Evolutionary conservation across 2,797 vertebrate genomes (phyloP), one percentile per base, ranked within the genome.

Genomic region (Pogonophryne albipinna): DNA sequence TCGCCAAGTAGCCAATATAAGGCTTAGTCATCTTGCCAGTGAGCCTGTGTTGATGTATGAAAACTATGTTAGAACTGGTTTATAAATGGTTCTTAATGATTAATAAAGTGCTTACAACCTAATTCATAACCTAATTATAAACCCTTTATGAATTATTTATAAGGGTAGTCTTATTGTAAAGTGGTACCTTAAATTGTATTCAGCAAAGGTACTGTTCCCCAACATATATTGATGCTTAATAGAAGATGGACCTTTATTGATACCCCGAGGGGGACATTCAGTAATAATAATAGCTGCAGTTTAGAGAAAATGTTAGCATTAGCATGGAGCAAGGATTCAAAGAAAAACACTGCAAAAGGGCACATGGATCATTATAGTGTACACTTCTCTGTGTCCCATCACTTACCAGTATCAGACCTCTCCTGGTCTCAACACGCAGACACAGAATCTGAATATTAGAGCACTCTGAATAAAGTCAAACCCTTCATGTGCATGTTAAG

Each of bases 371-470:
- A 67, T 49, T 76, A 71, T 31, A 44, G 27, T 27, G 23, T 66
- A 41, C 10, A 45, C 16, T 15, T 59, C 10, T 65, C 0, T 27
- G 23, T 55, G 55, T 61, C 12, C 69, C 10, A 14, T 69, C 16
- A 56, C 17, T 50, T 0, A 9, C 49, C 19, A 72, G 44, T 42
- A 51, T 60, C 60, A 57, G 53, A 60, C 47, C n/a, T 58, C 45
- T 50, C 23, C 64, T 76, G 20, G 20, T 61, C 56, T 86, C 50
- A 42, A 66, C 62, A 45, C 74, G 78, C 80, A 62, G 63, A 70
- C 59, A 65, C 51, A 73, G 42, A 64, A 67, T 78, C 69, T 31
- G 52, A 65, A 79, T 44, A 38, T 74, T 34, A 9, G 16, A 62
- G 38, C 20, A n/a, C 47, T 41, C 71, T 45, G 9, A 56, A 67